Percentiles rank a stretch among this genome's conserved stretches.
These are phyloP conservation scores for Eulithis prunata DNA, from an alignment of 2,888 invertebrate species.

Conservation along the genomic window DNA sequence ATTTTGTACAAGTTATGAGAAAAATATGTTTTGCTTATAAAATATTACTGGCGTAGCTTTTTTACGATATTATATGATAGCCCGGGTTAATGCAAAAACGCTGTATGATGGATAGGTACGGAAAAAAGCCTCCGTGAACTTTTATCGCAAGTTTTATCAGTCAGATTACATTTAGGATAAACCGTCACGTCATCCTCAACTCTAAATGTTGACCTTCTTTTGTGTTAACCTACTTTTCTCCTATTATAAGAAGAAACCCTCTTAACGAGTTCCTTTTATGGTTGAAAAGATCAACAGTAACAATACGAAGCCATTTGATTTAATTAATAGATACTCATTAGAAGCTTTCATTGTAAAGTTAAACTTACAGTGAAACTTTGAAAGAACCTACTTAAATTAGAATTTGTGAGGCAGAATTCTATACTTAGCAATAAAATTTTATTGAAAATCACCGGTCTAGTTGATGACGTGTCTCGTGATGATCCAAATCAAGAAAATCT, in stretches of 20 bases:
- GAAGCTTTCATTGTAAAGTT: slow-evolving; percentile 29
- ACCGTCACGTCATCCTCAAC: slow-evolving; percentile 59
- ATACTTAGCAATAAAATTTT: too few species aligned
- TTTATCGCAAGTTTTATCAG: slow-evolving; percentile 27
- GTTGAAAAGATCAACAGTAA: slow-evolving; percentile 60
- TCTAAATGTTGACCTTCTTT: slow-evolving; percentile 62
- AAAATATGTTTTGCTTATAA: slow-evolving; percentile 36
- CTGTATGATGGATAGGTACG: slow-evolving; percentile 36
- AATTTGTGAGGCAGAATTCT: too few species aligned
- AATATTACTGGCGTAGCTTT: slow-evolving; percentile 39
- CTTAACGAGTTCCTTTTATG: slow-evolving; percentile 72
- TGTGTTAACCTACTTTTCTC: slow-evolving; percentile 52
- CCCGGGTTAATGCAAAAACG: slow-evolving; percentile 33
- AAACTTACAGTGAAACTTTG: background rate
- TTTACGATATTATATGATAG: slow-evolving; percentile 32
- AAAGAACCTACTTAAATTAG: background rate
- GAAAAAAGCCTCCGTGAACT: slow-evolving; percentile 20
- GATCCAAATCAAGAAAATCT: too few species aligned
- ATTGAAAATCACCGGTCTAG: too few species aligned
- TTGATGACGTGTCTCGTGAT: too few species aligned
- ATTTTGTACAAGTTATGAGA: slow-evolving; percentile 41
- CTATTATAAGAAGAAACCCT: slow-evolving; percentile 63
- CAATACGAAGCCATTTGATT: slow-evolving; percentile 63
- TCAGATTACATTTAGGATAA: slow-evolving; percentile 53
- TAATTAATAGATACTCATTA: slow-evolving; percentile 53